Percentiles rank a stretch among this genome's conserved stretches.
These are phyloP conservation scores for Sminthurinus aureus DNA, from an alignment of 2,888 invertebrate species.

Conservation along the genomic window DNA sequence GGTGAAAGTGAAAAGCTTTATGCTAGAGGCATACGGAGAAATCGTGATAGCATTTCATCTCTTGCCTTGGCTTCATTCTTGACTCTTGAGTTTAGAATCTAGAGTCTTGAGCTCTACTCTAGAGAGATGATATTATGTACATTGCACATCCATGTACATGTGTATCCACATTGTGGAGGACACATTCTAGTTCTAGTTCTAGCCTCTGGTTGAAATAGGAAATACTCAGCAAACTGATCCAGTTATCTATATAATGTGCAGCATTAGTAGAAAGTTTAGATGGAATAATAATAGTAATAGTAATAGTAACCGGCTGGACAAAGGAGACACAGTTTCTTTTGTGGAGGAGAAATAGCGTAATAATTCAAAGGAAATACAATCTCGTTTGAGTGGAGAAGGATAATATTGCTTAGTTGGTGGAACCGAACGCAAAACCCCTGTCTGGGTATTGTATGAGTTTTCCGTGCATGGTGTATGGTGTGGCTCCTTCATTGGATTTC, in stretches of 20 bases:
- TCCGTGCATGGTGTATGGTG: neutral
- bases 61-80: neutral
- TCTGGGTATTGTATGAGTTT: neutral
- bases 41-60: neutral
- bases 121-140: neutral
- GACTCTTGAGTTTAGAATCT: no score
- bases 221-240: neutral
- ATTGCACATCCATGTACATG: neutral
- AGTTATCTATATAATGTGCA: neutral
- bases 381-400: neutral
- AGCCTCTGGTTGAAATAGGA: neutral
- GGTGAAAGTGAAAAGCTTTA: neutral
- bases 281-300: conserved; percentile 2
- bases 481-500: conserved; percentile 6
- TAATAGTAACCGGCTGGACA: conserved; percentile 13
- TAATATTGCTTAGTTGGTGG: conserved; percentile 2
- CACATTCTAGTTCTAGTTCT: no score
- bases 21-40: neutral
- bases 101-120: neutral
- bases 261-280: neutral
- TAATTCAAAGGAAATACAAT: conserved; percentile 22
- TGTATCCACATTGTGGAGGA: neutral
- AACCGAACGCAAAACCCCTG: neutral
- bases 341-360: conserved; percentile 12
- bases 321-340: conserved; percentile 15